Conservation (phyloP, 2,113 vertebrate genomes). For the Chloebia gouldiae region DNA sequence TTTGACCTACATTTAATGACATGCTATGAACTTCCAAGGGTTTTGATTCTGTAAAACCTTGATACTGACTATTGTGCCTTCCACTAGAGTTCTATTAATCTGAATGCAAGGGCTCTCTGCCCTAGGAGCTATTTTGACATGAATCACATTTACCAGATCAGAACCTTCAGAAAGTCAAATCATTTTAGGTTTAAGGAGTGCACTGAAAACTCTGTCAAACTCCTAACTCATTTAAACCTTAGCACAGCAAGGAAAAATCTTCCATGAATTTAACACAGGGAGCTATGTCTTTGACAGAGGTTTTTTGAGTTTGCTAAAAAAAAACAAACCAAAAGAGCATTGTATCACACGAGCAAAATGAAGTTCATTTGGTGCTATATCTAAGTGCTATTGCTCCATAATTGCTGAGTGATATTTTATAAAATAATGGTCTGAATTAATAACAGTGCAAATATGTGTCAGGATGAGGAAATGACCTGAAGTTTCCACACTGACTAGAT, state of each 20-base stretch:
- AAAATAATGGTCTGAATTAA: background rate
- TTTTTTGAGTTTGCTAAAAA: background rate
- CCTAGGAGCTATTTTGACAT: background rate
- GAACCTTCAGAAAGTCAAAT: background rate
- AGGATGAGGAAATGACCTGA: background rate
- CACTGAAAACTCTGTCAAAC: background rate
- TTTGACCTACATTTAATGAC: background rate
- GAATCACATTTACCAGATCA: background rate
- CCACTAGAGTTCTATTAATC: background rate
- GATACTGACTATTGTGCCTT: background rate
- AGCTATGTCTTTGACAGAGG: background rate
- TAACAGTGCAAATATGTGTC: background rate
- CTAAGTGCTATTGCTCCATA: background rate
- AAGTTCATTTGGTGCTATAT: background rate
- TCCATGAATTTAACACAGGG: background rate
- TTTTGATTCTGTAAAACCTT: background rate
- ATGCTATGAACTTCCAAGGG: background rate
- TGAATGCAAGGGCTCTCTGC: background rate
- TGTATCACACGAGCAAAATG: background rate
- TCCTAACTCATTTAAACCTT: background rate
- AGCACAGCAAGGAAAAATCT: background rate
- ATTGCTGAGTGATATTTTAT: background rate
- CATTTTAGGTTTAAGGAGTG: background rate
- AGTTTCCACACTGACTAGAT: background rate
- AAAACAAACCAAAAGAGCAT: fast-evolving